Conservation (phyloP, 2,113 vertebrate species). For the Sinocyclocheilus anophthalmus region DNA sequence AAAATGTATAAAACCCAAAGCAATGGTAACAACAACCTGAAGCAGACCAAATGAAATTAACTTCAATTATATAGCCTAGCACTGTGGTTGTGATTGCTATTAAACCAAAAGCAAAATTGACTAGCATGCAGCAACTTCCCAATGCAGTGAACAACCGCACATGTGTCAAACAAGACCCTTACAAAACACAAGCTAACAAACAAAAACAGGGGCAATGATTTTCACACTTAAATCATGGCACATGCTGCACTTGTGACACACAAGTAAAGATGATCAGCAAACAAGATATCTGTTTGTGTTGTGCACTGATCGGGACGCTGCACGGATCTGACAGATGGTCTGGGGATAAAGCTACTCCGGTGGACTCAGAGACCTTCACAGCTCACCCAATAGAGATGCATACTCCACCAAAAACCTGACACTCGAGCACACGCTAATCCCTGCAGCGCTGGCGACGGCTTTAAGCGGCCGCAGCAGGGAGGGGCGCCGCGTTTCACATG, state of each 20-base stretch:
- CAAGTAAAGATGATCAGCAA: neutral
- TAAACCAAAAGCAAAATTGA: neutral
- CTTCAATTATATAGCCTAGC: neutral
- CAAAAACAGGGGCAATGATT: neutral
- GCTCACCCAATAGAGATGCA: constrained; percentile 56
- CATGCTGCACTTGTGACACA: neutral
- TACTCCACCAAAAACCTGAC: constrained; percentile 10
- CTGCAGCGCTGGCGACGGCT: neutral
- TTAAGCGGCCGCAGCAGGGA: neutral
- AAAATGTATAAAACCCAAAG: neutral
- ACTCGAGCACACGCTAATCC: constrained; percentile 7
- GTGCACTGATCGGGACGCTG: neutral
- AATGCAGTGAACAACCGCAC: neutral
- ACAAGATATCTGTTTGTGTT: neutral
- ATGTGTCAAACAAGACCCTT: neutral
- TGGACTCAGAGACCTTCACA: neutral
- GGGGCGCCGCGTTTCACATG: neutral
- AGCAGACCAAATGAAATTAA: neutral
- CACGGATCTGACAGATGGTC: constrained; percentile 26
- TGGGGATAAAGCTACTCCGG: neutral
- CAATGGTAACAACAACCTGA: neutral
- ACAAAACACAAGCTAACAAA: neutral
- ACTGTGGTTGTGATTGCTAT: neutral
- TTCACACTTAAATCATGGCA: neutral
- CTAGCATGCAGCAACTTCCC: neutral